Conservation (phyloP, 2,888 invertebrate species). For the Nephrotoma guestfalica region DNA sequence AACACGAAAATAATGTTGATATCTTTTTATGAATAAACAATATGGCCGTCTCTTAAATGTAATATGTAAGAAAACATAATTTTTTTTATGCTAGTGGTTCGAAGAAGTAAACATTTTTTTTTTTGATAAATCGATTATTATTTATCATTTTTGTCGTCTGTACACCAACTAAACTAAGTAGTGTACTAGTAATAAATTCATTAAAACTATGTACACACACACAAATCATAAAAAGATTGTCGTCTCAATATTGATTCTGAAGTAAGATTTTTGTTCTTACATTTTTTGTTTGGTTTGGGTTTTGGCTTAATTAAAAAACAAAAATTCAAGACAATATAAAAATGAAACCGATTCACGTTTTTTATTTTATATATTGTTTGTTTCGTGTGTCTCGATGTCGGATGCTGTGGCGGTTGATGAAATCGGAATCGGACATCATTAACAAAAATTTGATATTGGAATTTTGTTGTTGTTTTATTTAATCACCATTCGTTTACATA, state of each 20-base stretch:
- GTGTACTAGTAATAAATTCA: neutral
- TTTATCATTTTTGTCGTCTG: neutral
- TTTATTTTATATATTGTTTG: neutral
- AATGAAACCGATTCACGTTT: neutral
- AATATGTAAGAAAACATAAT: neutral
- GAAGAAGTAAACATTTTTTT: neutral
- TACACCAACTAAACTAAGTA: neutral
- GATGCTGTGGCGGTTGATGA: neutral
- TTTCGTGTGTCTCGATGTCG: neutral
- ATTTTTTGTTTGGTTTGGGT: neutral
- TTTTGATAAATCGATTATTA: neutral
- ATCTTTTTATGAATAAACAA: neutral
- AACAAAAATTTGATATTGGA: neutral
- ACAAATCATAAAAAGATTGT: neutral
- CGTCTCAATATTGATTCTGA: neutral
- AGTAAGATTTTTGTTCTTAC: neutral
- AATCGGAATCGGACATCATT: neutral
- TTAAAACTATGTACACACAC: neutral
- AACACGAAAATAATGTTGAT: neutral
- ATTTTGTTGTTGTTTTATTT: neutral
- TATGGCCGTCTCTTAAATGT: neutral
- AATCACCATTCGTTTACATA: neutral
- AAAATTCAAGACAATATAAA: neutral
- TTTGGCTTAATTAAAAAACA: neutral
- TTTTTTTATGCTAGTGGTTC: neutral